phyloP scores from a whole-genome alignment of 2,888 invertebrate genomes.

The Notodonta ziczac region DNA sequence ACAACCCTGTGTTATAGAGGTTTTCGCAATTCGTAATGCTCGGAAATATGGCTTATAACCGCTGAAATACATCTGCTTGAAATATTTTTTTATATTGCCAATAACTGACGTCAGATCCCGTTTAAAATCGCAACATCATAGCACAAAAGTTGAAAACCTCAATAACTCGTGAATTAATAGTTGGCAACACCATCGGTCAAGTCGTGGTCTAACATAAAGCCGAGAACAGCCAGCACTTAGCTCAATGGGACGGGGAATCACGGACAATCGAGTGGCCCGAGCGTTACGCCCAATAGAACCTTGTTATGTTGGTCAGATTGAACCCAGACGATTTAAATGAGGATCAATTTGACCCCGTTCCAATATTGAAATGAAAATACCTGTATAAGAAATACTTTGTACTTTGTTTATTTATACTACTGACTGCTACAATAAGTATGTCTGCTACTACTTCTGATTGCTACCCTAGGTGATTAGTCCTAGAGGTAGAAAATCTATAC shows the following conservation, averaged over 20 bases:
- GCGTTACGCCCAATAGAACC: slow-evolving; percentile 15
- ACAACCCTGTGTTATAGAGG: no score
- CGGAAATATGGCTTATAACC: no score
- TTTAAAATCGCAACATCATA: neutral
- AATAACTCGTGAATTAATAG: neutral
- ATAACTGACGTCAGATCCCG: no score
- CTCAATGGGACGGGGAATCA: slow-evolving; percentile 14
- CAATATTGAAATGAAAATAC: neutral
- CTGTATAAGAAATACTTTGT: no score
- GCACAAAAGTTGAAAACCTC: neutral
- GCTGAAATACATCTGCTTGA: no score
- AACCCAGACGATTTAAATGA: slow-evolving; percentile 10
- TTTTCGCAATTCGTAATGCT: no score
- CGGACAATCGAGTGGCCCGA: slow-evolving; percentile 16
- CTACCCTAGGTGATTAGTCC: no score
- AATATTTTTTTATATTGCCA: no score
- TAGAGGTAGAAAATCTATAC: no score
- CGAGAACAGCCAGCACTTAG: slow-evolving; percentile 31
- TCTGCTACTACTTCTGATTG: no score
- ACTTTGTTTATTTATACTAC: no score
- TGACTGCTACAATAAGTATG: no score
- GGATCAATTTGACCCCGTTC: slow-evolving; percentile 6
- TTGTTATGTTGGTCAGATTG: slow-evolving; percentile 17
- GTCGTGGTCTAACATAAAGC: slow-evolving; percentile 12
- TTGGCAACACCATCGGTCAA: slow-evolving; percentile 14